phyloP scores from a whole-genome alignment of 30 jellyfish, hydroid and myxozoan genomes.

The Mastigias papua region DNA sequence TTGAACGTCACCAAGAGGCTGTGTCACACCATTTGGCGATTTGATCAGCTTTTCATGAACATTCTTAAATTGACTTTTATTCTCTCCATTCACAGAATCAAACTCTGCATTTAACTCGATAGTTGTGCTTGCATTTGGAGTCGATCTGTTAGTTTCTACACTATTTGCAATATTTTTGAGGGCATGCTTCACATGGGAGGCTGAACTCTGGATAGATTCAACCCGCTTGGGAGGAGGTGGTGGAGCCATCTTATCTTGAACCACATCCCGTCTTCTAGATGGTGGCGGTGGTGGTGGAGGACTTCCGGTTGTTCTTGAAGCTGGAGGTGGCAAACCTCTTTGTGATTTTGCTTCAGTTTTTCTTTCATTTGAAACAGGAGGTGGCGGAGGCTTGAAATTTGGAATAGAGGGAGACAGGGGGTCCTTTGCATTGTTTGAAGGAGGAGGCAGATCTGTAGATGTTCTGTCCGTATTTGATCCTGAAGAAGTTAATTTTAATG shows the following conservation, averaged over 20 bases:
- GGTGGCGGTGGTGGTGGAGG: slow-evolving; percentile 57
- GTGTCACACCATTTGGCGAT: slow-evolving; percentile 22
- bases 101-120: slow-evolving; percentile 22
- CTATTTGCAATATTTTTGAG: background rate
- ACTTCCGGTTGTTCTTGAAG: slow-evolving; percentile 30
- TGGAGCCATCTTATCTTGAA: slow-evolving; percentile 13
- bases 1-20: slow-evolving; percentile 45
- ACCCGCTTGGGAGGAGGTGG: slow-evolving; percentile 77
- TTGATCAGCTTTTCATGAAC: background rate
- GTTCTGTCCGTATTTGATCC: background rate
- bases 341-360: background rate
- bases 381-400: slow-evolving; percentile 56
- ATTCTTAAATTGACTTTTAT: background rate
- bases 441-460: background rate
- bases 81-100: background rate
- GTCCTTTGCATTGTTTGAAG: background rate
- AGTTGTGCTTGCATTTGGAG: background rate
- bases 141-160: background rate
- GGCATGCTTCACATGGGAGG: slow-evolving; percentile 36
- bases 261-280: background rate
- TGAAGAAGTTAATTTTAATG: background rate
- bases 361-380: slow-evolving; percentile 12
- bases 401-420: slow-evolving; percentile 51
- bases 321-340: background rate
- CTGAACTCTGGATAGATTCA: slow-evolving; percentile 47